Evolutionary conservation across 2,888 invertebrate genomes (phyloP).

Genomic region (Kryphioiulus occultus): DNA sequence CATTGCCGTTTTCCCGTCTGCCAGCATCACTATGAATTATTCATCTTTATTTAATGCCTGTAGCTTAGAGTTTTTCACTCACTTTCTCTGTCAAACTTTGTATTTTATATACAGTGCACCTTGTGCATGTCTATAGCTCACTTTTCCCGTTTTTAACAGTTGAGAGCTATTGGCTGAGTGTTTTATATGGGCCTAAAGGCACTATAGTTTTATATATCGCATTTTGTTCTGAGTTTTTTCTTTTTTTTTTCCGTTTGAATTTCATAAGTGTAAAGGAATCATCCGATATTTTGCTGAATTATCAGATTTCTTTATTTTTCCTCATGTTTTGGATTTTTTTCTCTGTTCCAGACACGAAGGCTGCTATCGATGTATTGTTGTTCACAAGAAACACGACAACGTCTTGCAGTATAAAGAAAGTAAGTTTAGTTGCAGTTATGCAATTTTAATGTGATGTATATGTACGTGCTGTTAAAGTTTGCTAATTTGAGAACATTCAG

Average conservation of each 20-base stretch:
- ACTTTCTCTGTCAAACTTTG: conserved; percentile 42
- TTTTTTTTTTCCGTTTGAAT: conserved; percentile 4
- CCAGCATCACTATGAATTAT: conserved; percentile 49
- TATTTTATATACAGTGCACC: conserved; percentile 40
- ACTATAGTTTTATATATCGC: conserved; percentile 14
- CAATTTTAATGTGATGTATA: neutral
- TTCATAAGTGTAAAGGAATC: conserved; percentile 32
- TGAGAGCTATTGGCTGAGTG: conserved; percentile 31
- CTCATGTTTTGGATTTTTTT: conserved; percentile 31
- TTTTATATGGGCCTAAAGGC: conserved; percentile 8
- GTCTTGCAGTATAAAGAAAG: conserved; percentile 97
- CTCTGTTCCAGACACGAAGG: conserved; percentile 76
- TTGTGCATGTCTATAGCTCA: conserved; percentile 36
- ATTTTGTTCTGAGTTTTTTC: neutral
- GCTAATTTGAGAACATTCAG: no score
- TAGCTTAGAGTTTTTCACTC: conserved; percentile 48
- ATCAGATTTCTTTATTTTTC: conserved; percentile 30
- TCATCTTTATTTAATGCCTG: conserved; percentile 46
- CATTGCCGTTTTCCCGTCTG: conserved; percentile 47
- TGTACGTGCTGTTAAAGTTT: no score
- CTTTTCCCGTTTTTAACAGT: conserved; percentile 36
- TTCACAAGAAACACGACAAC: conserved; percentile 93
- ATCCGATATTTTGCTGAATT: conserved; percentile 35
- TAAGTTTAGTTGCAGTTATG: conserved; percentile 69
- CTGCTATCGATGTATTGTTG: conserved; percentile 93